Percentiles rank a stretch among this genome's conserved stretches.
Conservation (phyloP, 2,797 vertebrate genomes). For the Lagodon rhomboides region DNA sequence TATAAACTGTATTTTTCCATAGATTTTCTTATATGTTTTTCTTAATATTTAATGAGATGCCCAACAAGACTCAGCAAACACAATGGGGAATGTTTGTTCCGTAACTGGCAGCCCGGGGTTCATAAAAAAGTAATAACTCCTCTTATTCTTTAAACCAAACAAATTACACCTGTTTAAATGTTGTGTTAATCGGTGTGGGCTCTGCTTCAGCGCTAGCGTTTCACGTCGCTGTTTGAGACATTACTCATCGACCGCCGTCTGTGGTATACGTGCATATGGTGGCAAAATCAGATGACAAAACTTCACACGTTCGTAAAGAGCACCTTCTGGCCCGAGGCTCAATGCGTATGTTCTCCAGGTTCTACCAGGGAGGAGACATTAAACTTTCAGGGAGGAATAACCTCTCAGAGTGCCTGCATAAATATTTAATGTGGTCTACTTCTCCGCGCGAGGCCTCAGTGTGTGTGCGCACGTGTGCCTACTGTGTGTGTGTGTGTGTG, state of each 20-base stretch:
- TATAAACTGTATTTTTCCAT: background rate
- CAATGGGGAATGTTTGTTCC: background rate
- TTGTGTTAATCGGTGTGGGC: background rate
- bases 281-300: conserved; percentile 32
- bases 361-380: conserved; percentile 66
- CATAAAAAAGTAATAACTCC: background rate
- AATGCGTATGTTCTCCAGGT: conserved; percentile 53
- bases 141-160: background rate
- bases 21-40: background rate
- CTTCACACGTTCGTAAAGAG: conserved; percentile 14
- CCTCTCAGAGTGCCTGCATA: conserved; percentile 79
- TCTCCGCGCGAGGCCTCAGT: conserved; percentile 55
- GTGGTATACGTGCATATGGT: background rate
- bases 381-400: conserved; percentile 84
- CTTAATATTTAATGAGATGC: background rate
- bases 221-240: background rate
- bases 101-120: background rate
- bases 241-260: background rate
- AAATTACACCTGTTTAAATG: background rate
- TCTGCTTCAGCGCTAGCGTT: background rate
- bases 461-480: conserved; percentile 12
- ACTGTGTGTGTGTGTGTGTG: conserved; percentile 34
- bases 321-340: conserved; percentile 43
- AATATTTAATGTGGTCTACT: conserved; percentile 83
- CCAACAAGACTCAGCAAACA: background rate